Evolutionary conservation across 2,113 vertebrate genomes (phyloP), one percentile per base, ranked within the genome.

Genomic region (Beaufortia kweichowensis): DNA sequence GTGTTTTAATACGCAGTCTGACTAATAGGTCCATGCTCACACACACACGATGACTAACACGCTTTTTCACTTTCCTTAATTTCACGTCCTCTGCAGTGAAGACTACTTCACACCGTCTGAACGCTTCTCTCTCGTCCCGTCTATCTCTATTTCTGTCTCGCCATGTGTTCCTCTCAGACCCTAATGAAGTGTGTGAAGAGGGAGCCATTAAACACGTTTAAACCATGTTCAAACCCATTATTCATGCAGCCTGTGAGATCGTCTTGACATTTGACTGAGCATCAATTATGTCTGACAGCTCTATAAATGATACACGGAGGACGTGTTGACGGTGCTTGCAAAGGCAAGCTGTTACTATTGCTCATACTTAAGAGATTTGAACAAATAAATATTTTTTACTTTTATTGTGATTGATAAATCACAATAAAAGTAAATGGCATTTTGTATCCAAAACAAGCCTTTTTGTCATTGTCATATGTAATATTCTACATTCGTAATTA

Each of bases 201-300:
- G 33, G 68, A 69, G 57, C 39, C 57, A 61, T 74, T 74, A 48
- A 74, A 74, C 60, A 56, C 23, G 21, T 33, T 64, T 56, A 78
- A 79, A 79, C 68, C 46, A 41, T 56, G 62, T 73, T 79, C 68
- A 79, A 73, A 65, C 68, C 50, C 33, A 73, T 79, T 73, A 79
- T 63, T 65, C 68, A 72, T 41, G 35, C 77, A 24, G 60, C 60
- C 57, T 59, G 26, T 61, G 61, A 35, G 57, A 77, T 77, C 55
- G 23, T 28, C 29, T 69, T 77, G 75, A 77, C 68, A 79, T 53
- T 55, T 79, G 77, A 79, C 59, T 64, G 61, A 70, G 68, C 68
- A 79, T 79, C 77, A 79, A 73, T 79, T 79, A 65, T 64, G 68
- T 63, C 56, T 64, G 77, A 73, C 68, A 50, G 68, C 77, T 72